A percentile compares a stretch with the other conserved stretches of the same genome.
phyloP scores from a whole-genome alignment of 2,888 invertebrate genomes.

The Miltochrista miniata region DNA sequence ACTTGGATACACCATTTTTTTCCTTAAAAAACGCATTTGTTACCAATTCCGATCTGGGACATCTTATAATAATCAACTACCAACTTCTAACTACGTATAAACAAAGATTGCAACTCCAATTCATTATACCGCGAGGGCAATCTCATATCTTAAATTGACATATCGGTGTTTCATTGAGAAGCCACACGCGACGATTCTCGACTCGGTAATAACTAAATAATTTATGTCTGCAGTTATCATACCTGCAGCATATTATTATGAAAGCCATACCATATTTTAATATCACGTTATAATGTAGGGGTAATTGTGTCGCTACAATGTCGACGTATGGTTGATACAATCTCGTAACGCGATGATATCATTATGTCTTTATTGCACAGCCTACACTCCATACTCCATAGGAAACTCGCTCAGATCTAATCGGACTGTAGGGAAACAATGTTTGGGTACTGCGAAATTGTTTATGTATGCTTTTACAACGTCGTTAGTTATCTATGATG shows the following conservation, averaged over 20 bases:
- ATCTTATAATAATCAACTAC: neutral
- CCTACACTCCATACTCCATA: constrained; percentile 30
- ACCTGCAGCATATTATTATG: constrained; percentile 37
- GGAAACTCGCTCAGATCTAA: constrained; percentile 24
- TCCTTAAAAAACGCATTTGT: neutral
- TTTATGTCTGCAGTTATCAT: constrained; percentile 34
- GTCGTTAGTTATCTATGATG: neutral
- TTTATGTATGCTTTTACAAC: constrained; percentile 6
- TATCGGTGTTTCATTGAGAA: constrained; percentile 13
- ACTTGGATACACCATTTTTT: no score
- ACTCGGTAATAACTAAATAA: constrained; percentile 22
- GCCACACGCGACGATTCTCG: constrained; percentile 8
- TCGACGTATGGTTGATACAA: constrained; percentile 34
- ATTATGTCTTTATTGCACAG: constrained; percentile 42
- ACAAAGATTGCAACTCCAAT: neutral
- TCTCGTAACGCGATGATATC: constrained; percentile 43
- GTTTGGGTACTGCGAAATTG: constrained; percentile 12
- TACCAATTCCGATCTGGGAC: neutral
- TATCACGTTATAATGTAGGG: constrained; percentile 42
- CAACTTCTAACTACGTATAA: neutral
- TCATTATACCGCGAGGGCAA: neutral
- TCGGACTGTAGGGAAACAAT: constrained; percentile 13
- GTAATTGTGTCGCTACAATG: constrained; percentile 48
- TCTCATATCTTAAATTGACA: neutral
- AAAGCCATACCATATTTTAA: constrained; percentile 42